Evolutionary conservation across 1,140 invertebrate species (phyloP), one percentile per base, ranked within the genome.

Genomic region (Macrocentrus cingulum): DNA sequence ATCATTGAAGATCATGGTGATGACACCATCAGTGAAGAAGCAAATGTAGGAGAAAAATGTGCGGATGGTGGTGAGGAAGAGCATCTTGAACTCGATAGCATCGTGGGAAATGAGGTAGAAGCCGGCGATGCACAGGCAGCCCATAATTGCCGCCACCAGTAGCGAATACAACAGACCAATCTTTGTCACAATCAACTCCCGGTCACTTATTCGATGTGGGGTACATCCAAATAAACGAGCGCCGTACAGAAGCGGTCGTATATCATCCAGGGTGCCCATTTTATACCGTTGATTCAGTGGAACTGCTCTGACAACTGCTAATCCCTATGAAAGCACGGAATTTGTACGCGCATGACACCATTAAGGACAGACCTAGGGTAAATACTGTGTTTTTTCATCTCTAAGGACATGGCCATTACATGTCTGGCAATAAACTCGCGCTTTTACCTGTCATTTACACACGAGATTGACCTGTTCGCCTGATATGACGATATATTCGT

Each of bases 171-270:
- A 2, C 16, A 46, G 18, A 11, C 64, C 22, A 6, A 56, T 46
- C 37, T 42, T 64, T 22, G 59, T 67, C 7, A 48, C 9, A 2
- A 51, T 18, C 8, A 65, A 45, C 34, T 68, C 52, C 9, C 60
- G 29, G 13, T 60, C 55, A 4, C 20, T 44, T 6, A 59, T 36
- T 1, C 48, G 7, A 20, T 65, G 60, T 15, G 37, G 23, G 7
- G 51, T 50, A 15, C 52, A 60, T 2, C 66, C 67, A 11, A 69
- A 64, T 13, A 67, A 4, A 15, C 62, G 37, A 1, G 59, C 55
- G 6, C 25, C 48, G 18, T 36, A 15, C 2, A 68, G 55, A 18
- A 68, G 36, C 1, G 60, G 59, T 39, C 19, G 32, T 32, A 68
- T 55, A 19, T 66, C 62, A 3, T 23, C 36, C 13, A 58, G 23